phyloP scores from a whole-genome alignment of 2,797 vertebrate genomes.

The Hippocampus kuda region DNA sequence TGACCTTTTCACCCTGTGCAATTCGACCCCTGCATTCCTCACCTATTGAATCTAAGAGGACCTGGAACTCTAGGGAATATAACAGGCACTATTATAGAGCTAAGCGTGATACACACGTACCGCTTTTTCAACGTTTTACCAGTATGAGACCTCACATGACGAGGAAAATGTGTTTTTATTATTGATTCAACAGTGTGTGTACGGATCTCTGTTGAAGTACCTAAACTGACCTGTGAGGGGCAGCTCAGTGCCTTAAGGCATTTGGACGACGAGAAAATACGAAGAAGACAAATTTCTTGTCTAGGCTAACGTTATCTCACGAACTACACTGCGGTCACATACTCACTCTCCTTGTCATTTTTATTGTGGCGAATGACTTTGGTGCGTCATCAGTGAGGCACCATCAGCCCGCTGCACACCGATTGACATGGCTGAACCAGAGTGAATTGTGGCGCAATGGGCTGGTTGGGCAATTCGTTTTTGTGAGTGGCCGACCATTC shows the following conservation, averaged over 20 bases:
- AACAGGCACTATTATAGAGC: background rate
- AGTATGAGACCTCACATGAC: background rate
- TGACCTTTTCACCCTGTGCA: conserved; percentile 54
- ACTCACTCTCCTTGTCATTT: no score
- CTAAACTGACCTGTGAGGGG: background rate
- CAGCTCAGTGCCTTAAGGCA: background rate
- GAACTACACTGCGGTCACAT: no score
- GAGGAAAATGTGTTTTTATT: background rate
- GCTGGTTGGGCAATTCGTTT: no score
- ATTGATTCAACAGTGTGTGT: background rate
- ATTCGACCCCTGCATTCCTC: conserved; percentile 41
- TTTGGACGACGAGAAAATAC: no score
- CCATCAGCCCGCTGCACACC: no score
- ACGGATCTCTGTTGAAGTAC: background rate
- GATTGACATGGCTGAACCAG: no score
- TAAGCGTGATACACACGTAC: background rate
- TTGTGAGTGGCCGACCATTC: no score
- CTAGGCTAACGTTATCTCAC: no score
- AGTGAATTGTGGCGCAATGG: no score
- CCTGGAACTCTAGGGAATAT: background rate
- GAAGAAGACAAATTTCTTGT: no score
- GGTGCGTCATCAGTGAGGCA: no score
- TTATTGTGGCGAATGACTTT: no score
- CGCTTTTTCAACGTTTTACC: background rate
- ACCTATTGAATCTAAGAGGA: conserved; percentile 34